phyloP scores from a whole-genome alignment of 2,113 vertebrate species.

The Diglossa brunneiventris region DNA sequence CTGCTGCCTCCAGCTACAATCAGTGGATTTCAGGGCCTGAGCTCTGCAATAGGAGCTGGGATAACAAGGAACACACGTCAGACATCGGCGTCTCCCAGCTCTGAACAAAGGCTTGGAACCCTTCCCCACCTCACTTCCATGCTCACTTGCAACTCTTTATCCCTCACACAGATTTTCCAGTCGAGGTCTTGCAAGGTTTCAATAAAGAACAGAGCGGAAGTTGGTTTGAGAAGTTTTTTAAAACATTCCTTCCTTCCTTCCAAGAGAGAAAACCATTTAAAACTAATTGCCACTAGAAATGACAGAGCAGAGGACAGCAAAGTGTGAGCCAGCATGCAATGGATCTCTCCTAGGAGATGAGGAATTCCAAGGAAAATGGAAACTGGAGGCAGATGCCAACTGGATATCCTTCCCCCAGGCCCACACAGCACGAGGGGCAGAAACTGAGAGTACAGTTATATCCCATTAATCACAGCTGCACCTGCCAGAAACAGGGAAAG shows the following conservation, averaged over 20 bases:
- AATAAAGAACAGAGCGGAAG: neutral
- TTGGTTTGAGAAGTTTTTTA: neutral
- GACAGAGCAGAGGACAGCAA: neutral
- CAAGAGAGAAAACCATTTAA: neutral
- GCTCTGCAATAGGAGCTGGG: neutral
- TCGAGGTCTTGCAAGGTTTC: neutral
- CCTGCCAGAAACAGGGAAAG: neutral
- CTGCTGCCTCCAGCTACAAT: constrained; percentile 30
- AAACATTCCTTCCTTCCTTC: neutral
- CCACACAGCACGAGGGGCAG: neutral
- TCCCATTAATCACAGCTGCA: neutral
- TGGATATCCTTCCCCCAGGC: neutral
- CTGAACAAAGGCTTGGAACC: neutral
- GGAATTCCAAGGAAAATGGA: neutral
- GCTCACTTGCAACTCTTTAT: neutral
- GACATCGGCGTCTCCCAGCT: neutral
- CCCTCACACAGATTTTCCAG: neutral
- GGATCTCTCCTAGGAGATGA: neutral
- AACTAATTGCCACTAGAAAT: neutral
- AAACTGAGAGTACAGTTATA: accelerated
- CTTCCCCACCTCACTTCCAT: neutral
- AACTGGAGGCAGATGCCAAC: neutral
- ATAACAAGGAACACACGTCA: constrained; percentile 2
- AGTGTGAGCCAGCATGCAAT: neutral
- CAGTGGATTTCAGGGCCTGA: neutral